Base-by-base conservation (phyloP, 2,888 invertebrate species). In the Cataglyphis altisquamis region DNA sequence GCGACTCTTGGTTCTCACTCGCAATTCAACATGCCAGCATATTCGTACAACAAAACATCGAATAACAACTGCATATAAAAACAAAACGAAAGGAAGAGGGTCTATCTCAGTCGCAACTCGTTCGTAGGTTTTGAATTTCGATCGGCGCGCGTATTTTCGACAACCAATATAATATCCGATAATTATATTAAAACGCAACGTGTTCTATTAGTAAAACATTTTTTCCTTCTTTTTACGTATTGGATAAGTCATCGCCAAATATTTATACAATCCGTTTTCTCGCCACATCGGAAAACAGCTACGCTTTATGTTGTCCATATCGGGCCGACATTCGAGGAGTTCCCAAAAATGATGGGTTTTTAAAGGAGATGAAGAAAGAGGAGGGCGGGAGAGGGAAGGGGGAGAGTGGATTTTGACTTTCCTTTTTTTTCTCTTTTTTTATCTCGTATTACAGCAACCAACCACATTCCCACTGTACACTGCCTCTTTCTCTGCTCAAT, bases 21-120 rank as follows among this genome's bases (percentile, higher is more conserved):
- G 81, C 84, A 82, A 84, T 88, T 92, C 85, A 90, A 92, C 90
- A 93, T 91, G 91, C 89, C 90, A 89, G 90, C 90, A 90, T 90
- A 91, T 90, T 89, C 89, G 84, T 90, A 89, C 86, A 90, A 90
- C 87, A 86, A 90, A 90, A 89, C 80, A 77, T 86, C 87, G 89
- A 90, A 88, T 88, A 90, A 90, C 87, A 87, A 88, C 80, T 77
- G 85, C 67, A 72, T 88, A 87, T 86, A 77, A 85, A 85, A 83
- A 83, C 67, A 86, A 89, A 89, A 88, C 78, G 84, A 82, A 87
- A 89, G 87, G 80, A 87, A 85, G 86, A 89, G 73, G 72, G 68
- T 86, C 73, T 87, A 85, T 85, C 81, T 85, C 32, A 77, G 66
- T 72, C 85, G 86, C 70, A 82, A 83, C 66, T 81, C 48, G 72